phyloP scores from a whole-genome alignment of 2,888 invertebrate genomes.

The Kuschelorhynchus macadamiae region DNA sequence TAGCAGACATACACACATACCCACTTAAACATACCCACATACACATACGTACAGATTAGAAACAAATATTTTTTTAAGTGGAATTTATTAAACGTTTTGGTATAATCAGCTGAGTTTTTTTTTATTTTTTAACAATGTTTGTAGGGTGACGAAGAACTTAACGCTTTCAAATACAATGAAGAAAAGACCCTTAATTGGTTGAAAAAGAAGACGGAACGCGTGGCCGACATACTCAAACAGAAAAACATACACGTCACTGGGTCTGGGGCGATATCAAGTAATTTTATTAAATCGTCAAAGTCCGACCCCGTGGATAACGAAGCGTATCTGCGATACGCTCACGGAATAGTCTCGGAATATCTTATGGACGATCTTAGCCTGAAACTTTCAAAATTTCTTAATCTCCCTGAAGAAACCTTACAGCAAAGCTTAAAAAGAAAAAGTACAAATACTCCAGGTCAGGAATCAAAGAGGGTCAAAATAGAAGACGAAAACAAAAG shows the following conservation, averaged over 20 bases:
- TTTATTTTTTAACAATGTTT: no score
- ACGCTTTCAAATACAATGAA: slow-evolving; percentile 84
- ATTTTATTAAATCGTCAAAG: slow-evolving; percentile 75
- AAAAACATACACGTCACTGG: slow-evolving; percentile 82
- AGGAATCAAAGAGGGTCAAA: slow-evolving; percentile 69
- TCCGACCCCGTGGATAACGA: slow-evolving; percentile 73
- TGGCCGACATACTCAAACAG: slow-evolving; percentile 75
- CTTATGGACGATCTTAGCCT: slow-evolving; percentile 78
- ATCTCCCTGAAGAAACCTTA: slow-evolving; percentile 73
- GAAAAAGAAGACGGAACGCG: slow-evolving; percentile 77
- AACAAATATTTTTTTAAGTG: no score
- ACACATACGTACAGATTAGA: no score
- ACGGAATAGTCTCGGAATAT: slow-evolving; percentile 86
- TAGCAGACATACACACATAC: no score
- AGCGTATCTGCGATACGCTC: slow-evolving; percentile 79
- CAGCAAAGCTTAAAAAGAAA: slow-evolving; percentile 73
- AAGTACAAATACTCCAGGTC: slow-evolving; percentile 56
- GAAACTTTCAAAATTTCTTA: slow-evolving; percentile 76
- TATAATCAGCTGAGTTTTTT: no score
- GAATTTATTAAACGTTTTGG: no score
- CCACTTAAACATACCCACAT: no score
- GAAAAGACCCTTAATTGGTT: slow-evolving; percentile 83
- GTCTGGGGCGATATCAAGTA: slow-evolving; percentile 81
- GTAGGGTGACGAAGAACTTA: no score
- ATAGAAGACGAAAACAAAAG: slow-evolving; percentile 65